These are phyloP conservation scores for Catharus bicknelli DNA, from an alignment of 2,113 vertebrate genomes.

Conservation along the genomic window DNA sequence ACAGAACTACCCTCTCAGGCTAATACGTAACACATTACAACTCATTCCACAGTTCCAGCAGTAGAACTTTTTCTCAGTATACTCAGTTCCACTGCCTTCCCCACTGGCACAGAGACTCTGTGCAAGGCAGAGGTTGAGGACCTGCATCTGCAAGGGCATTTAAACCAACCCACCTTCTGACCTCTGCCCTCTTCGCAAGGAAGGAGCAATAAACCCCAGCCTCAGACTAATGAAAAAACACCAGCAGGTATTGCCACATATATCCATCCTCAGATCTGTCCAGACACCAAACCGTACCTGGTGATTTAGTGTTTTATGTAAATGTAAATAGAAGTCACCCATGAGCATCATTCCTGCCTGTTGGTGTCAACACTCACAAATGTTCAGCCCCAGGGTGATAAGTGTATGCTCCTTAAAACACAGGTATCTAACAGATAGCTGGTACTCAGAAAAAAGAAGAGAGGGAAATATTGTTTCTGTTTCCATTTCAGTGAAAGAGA, in stretches of 20 bases:
- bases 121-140: neutral
- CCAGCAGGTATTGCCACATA: neutral
- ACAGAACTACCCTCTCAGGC: neutral
- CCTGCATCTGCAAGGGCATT: neutral
- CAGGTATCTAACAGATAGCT: neutral
- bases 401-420: neutral
- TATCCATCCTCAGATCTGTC: neutral
- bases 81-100: neutral
- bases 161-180: neutral
- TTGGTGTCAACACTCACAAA: neutral
- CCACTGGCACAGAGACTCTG: neutral
- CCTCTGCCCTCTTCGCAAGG: neutral
- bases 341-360: neutral
- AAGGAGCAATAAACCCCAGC: neutral
- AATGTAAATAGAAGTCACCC: neutral
- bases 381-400: neutral
- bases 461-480: neutral
- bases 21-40: neutral
- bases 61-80: neutral
- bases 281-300: neutral
- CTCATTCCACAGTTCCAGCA: neutral
- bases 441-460: neutral
- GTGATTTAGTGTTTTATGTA: neutral
- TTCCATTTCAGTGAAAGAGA: constrained; percentile 51
- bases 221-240: neutral